phyloP scores from a whole-genome alignment of 2,888 invertebrate genomes.

The Yponomeuta plumbellus region DNA sequence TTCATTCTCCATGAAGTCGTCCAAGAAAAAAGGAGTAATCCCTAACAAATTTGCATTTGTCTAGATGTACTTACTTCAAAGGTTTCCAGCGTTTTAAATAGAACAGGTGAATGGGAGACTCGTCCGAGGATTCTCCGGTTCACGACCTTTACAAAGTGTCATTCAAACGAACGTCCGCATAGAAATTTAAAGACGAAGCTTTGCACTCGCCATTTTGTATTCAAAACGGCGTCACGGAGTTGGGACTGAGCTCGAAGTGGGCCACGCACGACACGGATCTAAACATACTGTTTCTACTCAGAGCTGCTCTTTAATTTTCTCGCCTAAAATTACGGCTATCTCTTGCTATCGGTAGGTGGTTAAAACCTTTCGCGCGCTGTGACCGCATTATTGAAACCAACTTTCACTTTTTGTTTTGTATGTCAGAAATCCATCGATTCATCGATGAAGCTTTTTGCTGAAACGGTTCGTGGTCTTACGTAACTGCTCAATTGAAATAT shows the following conservation, averaged over 20 bases:
- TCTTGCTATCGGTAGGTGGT: not conserved
- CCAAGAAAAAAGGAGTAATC: not conserved
- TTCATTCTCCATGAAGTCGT: not conserved
- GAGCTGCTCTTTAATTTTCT: constrained; percentile 38
- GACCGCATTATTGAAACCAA: not conserved
- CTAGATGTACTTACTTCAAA: not conserved
- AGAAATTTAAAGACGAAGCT: constrained; percentile 56
- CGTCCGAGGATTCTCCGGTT: constrained; percentile 28
- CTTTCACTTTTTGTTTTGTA: constrained; percentile 9
- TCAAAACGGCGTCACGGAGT: constrained; percentile 47
- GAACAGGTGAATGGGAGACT: not conserved
- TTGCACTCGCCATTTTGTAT: constrained; percentile 52
- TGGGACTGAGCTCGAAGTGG: constrained; percentile 40
- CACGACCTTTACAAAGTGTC: constrained; percentile 37
- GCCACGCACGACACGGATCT: constrained; percentile 56
- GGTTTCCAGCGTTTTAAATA: not conserved
- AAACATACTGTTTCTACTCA: constrained; percentile 9
- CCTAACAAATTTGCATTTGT: not conserved
- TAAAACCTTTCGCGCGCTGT: not conserved
- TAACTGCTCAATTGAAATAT: no score
- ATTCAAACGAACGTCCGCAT: constrained; percentile 38
- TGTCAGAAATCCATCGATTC: not conserved
- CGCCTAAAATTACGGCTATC: constrained; percentile 18
- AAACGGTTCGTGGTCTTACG: no score
- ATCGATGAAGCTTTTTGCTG: not conserved